These are phyloP conservation scores for Chrysaora quinquecirrha DNA, from an alignment of 30 jellyfish, hydroid and myxozoan genomes.

Conservation along the genomic window DNA sequence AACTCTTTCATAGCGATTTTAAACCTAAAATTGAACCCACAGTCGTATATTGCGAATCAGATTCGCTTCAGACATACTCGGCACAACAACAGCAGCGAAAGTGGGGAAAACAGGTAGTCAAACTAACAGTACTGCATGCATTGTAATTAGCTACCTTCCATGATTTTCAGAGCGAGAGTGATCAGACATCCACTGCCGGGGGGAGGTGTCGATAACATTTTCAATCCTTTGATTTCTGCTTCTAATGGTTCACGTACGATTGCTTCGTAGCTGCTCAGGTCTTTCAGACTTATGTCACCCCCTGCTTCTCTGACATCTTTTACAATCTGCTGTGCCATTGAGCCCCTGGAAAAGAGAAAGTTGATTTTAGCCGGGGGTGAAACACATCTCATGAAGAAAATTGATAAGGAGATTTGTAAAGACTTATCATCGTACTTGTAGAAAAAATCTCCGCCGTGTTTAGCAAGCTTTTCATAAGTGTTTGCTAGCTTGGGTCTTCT, in stretches of 20 bases:
- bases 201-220: slow-evolving; percentile 88
- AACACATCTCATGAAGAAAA: not conserved
- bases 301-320: slow-evolving; percentile 96
- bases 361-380: not conserved
- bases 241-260: slow-evolving; percentile 78
- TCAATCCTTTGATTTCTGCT: slow-evolving; percentile 71
- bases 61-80: too few species aligned
- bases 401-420: not conserved
- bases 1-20: too few species aligned
- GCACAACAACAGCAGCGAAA: too few species aligned
- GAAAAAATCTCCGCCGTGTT: slow-evolving; percentile 91
- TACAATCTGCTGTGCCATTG: slow-evolving; percentile 91
- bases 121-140: too few species aligned
- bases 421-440: slow-evolving; percentile 75
- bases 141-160: slow-evolving; percentile 97
- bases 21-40: too few species aligned
- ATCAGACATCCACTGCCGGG: slow-evolving; percentile 98
- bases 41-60: too few species aligned
- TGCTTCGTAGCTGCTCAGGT: slow-evolving; percentile 87
- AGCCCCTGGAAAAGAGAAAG: slow-evolving; percentile 76
- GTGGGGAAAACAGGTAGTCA: too few species aligned
- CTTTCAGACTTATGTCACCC: slow-evolving; percentile 89
- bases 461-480: slow-evolving; percentile 92
- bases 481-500: slow-evolving; percentile 95
- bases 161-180: slow-evolving; percentile 81